phyloP scores from a whole-genome alignment of 92 coral and sea anemone genomes.

The Muricea muricata region DNA sequence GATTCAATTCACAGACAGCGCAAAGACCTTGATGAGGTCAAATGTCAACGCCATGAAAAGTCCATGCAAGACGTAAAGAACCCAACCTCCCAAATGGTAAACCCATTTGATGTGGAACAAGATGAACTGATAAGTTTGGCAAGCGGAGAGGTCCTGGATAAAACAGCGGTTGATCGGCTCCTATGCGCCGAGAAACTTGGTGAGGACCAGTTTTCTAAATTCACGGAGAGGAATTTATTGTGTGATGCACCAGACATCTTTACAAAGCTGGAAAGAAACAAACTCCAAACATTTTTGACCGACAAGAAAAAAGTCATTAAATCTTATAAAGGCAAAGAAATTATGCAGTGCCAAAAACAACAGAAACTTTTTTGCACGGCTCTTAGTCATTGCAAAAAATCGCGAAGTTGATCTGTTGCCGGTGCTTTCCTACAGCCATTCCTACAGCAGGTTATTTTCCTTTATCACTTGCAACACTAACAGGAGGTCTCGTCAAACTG shows the following conservation, averaged over 20 bases:
- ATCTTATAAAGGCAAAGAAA: conserved; percentile 28
- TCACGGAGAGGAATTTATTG: conserved; percentile 4
- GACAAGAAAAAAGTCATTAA: conserved; percentile 19
- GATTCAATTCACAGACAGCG: too few species aligned
- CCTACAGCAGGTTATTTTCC: conserved; percentile 52
- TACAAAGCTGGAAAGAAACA: conserved; percentile 37
- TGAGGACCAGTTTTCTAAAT: conserved; percentile 37
- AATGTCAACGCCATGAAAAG: conserved; percentile 44
- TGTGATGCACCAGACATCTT: conserved; percentile 55
- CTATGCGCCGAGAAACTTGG: conserved; percentile 50
- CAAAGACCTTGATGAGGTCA: conserved; percentile 47
- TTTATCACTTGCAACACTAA: conserved; percentile 45
- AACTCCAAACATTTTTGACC: conserved; percentile 35
- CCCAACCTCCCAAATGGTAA: conserved; percentile 49
- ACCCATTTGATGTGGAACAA: conserved; percentile 51
- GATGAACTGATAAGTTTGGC: conserved; percentile 35
- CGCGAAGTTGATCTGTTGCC: conserved; percentile 39
- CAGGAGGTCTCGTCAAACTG: conserved; percentile 55
- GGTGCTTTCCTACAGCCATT: conserved; percentile 40
- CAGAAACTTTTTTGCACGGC: conserved; percentile 59
- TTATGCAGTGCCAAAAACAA: background rate
- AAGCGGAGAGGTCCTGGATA: conserved; percentile 44
- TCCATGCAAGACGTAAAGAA: conserved; percentile 35
- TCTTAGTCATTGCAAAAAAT: conserved; percentile 35
- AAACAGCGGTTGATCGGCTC: conserved; percentile 16